phyloP scores from a whole-genome alignment of 2,888 invertebrate genomes.

The Gastrophysa polygoni region DNA sequence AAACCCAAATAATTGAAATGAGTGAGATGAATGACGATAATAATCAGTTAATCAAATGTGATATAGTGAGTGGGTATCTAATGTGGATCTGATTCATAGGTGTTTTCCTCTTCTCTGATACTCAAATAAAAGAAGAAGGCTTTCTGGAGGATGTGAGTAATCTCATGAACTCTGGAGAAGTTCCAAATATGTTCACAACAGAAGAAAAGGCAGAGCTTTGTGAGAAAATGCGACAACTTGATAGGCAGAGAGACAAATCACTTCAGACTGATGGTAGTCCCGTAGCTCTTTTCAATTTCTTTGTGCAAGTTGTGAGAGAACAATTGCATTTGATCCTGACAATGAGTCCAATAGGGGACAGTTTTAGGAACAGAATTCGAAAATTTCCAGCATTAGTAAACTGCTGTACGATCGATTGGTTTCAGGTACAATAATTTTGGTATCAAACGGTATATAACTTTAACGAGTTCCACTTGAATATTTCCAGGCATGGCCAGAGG shows the following conservation, averaged over 20 bases:
- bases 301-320: conserved; percentile 84
- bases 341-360: conserved; percentile 91
- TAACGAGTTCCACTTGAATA: background rate
- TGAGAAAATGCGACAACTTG: conserved; percentile 91
- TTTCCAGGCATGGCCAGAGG: conserved; percentile 86
- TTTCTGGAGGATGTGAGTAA: conserved; percentile 94
- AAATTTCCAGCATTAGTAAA: conserved; percentile 94
- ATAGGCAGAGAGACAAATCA: conserved; percentile 84
- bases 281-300: conserved; percentile 89
- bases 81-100: conserved; percentile 49
- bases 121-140: conserved; percentile 92
- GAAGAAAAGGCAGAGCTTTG: conserved; percentile 91
- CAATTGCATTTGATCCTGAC: conserved; percentile 88
- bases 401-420: conserved; percentile 96
- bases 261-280: conserved; percentile 92
- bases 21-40: no score
- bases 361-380: conserved; percentile 79
- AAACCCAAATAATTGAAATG: no score
- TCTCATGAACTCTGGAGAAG: conserved; percentile 90
- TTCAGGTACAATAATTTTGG: conserved; percentile 67
- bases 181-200: conserved; percentile 83
- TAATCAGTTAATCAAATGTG: no score
- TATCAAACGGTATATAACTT: no score
- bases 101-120: conserved; percentile 89
- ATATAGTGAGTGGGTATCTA: no score